Evolutionary conservation across 2,888 invertebrate genomes (phyloP), one percentile per base, ranked within the genome.

Genomic region (Oscheius onirici): DNA sequence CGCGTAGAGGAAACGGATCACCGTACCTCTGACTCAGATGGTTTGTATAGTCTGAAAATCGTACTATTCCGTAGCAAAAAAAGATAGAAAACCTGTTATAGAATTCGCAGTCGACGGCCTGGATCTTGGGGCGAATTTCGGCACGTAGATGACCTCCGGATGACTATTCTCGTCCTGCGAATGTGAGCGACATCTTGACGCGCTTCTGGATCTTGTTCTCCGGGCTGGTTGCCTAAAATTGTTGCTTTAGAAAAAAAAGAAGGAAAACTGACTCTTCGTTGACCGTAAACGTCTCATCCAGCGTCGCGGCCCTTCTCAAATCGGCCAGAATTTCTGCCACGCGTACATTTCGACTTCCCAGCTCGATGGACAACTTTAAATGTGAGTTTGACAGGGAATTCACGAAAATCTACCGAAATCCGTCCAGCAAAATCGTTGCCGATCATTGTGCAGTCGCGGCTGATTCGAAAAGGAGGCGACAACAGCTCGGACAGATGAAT

Each of bases 391-490:
- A 41, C 15, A 17, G n/a, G n/a, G 1, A 44, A 10, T 15, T 26
- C 3, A 13, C 24, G 15, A 1, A 5, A n/a, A 44, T 52, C 40
- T 26, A 74, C 74, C 40, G 77, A 65, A 3, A 76, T 72, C n/a
- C 71, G 61, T 49, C 74, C 80, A 17, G 66, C 68, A 26, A 78
- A 78, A 0, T 80, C 74, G 10, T 44, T 44, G 3, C 80, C 80
- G 28, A 73, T 41, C 22, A 80, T 72, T 20, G 71, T 72, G 44
- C 75, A 80, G 54, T 78, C 80, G 2, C 78, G 57, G 8, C 69
- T 74, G 43, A 80, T 77, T 43, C 68, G 52, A 54, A 77, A 80
- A 0, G 80, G 80, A 1, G 78, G 73, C 15, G 69, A 41, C 17
- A 77, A 54, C 3, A 80, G 69, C 13, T 80, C 80, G 26, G 68